Evolutionary conservation across 2,888 invertebrate species (phyloP).

Genomic region (Sycophila texana): DNA sequence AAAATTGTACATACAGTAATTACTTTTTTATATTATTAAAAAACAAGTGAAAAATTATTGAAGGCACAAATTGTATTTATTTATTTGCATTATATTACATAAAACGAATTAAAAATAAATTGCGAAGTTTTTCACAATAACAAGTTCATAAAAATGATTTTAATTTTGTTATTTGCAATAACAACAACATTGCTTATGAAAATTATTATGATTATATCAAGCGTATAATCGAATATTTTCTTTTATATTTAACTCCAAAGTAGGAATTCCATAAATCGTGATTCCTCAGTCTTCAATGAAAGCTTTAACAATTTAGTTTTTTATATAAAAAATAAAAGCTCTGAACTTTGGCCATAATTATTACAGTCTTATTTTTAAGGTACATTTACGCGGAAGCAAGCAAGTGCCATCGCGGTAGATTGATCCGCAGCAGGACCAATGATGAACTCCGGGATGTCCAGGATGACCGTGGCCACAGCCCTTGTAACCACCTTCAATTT

Average conservation of each 20-base stretch:
- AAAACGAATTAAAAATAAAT: slow-evolving; percentile 46
- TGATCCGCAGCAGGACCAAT: slow-evolving; percentile 89
- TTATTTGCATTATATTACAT: slow-evolving; percentile 31
- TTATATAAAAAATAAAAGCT: slow-evolving; percentile 55
- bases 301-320: slow-evolving; percentile 9
- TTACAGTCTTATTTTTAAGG: slow-evolving; percentile 65
- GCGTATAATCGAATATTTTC: too few species aligned
- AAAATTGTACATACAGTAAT: slow-evolving; percentile 49
- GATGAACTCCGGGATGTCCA: slow-evolving; percentile 87
- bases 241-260: neutral
- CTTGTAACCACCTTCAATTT: slow-evolving; percentile 72
- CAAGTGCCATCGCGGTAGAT: slow-evolving; percentile 67
- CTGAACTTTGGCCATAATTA: slow-evolving; percentile 45
- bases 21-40: slow-evolving; percentile 41
- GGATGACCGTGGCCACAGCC: slow-evolving; percentile 90
- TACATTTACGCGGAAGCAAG: slow-evolving; percentile 60
- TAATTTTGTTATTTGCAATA: neutral
- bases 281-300: slow-evolving; percentile 37
- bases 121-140: slow-evolving; percentile 44
- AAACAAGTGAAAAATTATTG: slow-evolving; percentile 15
- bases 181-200: slow-evolving; percentile 24
- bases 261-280: neutral
- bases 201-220: too few species aligned
- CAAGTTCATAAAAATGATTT: slow-evolving; percentile 5
- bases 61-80: slow-evolving; percentile 42